Percentiles rank a stretch among this genome's conserved stretches.
phyloP scores from a whole-genome alignment of 2,797 vertebrate species.

The Thamnophis elegans region DNA sequence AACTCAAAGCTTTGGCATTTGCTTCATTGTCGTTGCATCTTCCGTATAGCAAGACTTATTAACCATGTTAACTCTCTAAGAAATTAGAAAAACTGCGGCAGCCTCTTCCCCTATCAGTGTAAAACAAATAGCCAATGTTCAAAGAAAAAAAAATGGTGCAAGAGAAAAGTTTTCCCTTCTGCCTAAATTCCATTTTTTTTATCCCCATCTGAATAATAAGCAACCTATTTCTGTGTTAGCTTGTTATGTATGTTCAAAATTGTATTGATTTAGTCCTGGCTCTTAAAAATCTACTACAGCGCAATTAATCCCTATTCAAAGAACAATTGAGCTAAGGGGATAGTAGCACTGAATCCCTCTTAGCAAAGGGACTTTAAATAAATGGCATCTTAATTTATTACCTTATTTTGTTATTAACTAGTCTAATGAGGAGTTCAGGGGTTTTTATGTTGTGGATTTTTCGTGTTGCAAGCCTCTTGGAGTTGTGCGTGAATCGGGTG shows the following conservation, averaged over 20 bases:
- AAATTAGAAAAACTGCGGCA: not conserved
- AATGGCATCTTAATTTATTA: not conserved
- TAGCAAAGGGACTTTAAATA: not conserved
- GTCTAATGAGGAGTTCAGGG: not conserved
- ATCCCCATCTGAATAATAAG: not conserved
- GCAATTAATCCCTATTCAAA: not conserved
- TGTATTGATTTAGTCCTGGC: not conserved
- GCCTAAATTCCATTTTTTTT: not conserved
- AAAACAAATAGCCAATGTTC: not conserved
- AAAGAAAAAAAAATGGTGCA: not conserved
- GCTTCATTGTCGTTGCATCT: not conserved
- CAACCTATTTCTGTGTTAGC: not conserved
- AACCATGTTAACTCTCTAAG: not conserved
- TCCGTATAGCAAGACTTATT: not conserved
- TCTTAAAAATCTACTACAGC: not conserved
- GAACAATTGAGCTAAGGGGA: not conserved
- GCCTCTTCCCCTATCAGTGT: not conserved
- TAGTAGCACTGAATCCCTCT: not conserved
- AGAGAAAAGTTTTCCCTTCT: not conserved
- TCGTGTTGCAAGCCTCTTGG: not conserved
- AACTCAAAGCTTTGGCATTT: not conserved
- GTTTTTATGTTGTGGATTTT: not conserved
- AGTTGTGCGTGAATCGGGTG: not conserved
- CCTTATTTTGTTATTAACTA: not conserved
- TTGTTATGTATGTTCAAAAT: not conserved